Evolutionary conservation across 1,140 invertebrate species (phyloP), one percentile per base, ranked within the genome.

Genomic region (Platyscapa corneri): DNA sequence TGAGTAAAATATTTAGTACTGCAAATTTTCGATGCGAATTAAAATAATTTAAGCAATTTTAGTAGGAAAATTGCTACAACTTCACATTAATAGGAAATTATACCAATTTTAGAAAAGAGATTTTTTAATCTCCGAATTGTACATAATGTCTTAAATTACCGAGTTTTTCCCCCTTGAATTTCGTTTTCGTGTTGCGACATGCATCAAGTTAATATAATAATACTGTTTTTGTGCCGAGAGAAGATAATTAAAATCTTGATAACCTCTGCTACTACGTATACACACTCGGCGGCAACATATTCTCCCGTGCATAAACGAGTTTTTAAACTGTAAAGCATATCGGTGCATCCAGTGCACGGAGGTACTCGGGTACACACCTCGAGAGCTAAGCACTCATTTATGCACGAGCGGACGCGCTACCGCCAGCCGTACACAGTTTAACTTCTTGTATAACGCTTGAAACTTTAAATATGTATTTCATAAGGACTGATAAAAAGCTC

Each of bases 201-300:
- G 67, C 20, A 37, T 37, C 67, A 37, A 70, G 20, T 70, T 70
- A 70, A 70, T 70, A 70, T 70, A 70, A 70, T 70, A 37, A 39
- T 39, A 37, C 16, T 20, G 34, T 70, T 70, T 42, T 74, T 74
- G 23, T n/a, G n/a, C 70, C 10, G 67, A 16, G 7, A n/a, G 39
- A 42, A 74, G 8, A 42, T 74, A 74, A 42, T 74, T 74, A 74
- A 74, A 74, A 74, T 74, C 70, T 74, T 74, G 37, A 74, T 74
- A 74, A 42, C 7, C 70, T 74, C 37, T 7, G 70, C 70, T 74
- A 74, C 37, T 39, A n/a, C 70, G 2, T 42, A 39, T 42, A 39
- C 20, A 42, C 70, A 39, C 37, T 39, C n/a, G 39, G 2, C 27
- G 5, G 37, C 5, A 42, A 74, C 70, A n/a, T 42, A 74, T n/a